Evolutionary conservation across 2,888 invertebrate species (phyloP).

Genomic region (Phrixothrix hirtus): DNA sequence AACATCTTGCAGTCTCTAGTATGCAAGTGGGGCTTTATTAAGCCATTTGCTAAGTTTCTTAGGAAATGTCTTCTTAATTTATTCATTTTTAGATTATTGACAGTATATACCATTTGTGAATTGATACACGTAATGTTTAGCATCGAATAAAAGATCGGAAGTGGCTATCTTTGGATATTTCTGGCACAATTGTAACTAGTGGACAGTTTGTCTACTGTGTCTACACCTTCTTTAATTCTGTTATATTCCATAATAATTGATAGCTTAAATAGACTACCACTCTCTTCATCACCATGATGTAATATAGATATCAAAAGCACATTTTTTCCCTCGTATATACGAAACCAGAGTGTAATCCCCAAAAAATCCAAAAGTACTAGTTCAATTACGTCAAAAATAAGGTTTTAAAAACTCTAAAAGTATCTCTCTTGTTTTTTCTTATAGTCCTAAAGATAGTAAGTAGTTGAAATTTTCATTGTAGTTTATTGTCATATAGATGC

Average conservation of each 20-base stretch:
- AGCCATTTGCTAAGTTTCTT: not conserved
- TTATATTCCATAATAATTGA: slow-evolving; percentile 32
- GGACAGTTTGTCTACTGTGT: no score
- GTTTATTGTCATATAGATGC: no score
- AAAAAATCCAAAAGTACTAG: slow-evolving; percentile 33
- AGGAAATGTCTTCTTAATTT: slow-evolving; percentile 6
- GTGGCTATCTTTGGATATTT: no score
- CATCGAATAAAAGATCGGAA: slow-evolving; percentile 30
- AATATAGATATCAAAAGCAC: slow-evolving; percentile 37
- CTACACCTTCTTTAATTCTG: slow-evolving; percentile 1
- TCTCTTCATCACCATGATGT: slow-evolving; percentile 34
- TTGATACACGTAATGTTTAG: slow-evolving; percentile 36
- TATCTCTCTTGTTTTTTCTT: slow-evolving; percentile 19
- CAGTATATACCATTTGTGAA: slow-evolving; percentile 28
- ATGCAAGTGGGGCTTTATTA: not conserved
- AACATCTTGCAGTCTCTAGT: not conserved
- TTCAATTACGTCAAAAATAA: slow-evolving; percentile 1
- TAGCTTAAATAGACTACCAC: slow-evolving; percentile 33
- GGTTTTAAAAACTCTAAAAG: slow-evolving; percentile 1
- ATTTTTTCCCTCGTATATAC: slow-evolving; percentile 38
- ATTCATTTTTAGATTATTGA: slow-evolving; percentile 18
- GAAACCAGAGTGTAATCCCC: no score
- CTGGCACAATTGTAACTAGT: no score
- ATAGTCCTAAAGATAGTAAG: slow-evolving; percentile 9
- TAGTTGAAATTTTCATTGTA: no score